Evolutionary conservation across 1,140 invertebrate genomes (phyloP).

Genomic region (Lethocerus indicus): DNA sequence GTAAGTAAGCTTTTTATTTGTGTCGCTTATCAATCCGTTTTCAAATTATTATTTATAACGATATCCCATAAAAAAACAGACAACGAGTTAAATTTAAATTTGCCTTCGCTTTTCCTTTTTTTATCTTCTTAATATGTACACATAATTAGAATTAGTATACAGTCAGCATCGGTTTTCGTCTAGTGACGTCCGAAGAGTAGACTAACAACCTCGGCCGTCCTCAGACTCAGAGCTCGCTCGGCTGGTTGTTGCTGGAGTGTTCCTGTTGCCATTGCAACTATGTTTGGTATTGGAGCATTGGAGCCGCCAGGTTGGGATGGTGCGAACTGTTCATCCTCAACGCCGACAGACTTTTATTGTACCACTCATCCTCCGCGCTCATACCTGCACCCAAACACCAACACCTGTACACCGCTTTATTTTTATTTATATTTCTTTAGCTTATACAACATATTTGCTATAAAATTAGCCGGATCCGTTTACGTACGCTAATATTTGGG

Average conservation of each 20-base stretch:
- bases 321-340: slow-evolving; percentile 93
- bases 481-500: no score
- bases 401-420: no score
- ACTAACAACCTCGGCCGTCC: not conserved
- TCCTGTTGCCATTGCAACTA: slow-evolving; percentile 38
- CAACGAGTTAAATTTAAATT: no score
- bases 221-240: not conserved
- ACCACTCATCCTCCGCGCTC: slow-evolving; percentile 91
- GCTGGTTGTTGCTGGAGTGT: slow-evolving; percentile 1
- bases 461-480: no score
- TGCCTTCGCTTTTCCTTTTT: no score
- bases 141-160: not conserved
- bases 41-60: no score
- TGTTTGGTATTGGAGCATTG: slow-evolving; percentile 96
- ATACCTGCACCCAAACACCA: slow-evolving; percentile 64
- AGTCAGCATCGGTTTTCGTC: not conserved
- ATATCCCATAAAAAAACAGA: no score
- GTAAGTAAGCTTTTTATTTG: no score
- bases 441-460: no score
- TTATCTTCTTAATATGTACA: no score
- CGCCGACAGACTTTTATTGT: slow-evolving; percentile 94
- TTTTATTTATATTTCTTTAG: no score
- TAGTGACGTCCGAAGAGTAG: not conserved
- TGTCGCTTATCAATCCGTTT: no score
- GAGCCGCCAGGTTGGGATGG: slow-evolving; percentile 77